phyloP scores from a whole-genome alignment of 2,797 vertebrate species.

The Muraenolepis orangiensis region DNA sequence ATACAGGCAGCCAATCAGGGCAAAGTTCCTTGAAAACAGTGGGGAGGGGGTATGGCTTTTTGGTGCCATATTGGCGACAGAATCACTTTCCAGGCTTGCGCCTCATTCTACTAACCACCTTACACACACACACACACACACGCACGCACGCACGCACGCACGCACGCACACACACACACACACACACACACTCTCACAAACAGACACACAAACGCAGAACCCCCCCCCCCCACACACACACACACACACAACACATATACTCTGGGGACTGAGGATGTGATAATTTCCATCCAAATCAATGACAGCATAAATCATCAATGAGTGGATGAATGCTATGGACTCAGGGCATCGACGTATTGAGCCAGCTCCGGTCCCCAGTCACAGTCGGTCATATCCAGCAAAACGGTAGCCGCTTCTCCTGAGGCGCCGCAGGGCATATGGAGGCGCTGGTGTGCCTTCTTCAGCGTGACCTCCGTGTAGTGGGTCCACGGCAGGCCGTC shows the following conservation, averaged over 20 bases:
- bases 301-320: too few relatives aligned
- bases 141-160: neutral
- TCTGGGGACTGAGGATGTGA: neutral
- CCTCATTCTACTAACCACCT: neutral
- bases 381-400: too few relatives aligned
- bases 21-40: constrained; percentile 34
- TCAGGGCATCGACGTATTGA: too few relatives aligned
- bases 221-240: neutral
- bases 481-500: too few relatives aligned
- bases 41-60: constrained; percentile 19
- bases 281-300: too few relatives aligned
- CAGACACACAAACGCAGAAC: neutral
- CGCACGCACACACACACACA: constrained; percentile 3
- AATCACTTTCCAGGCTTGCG: constrained; percentile 19
- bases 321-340: too few relatives aligned
- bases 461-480: too few relatives aligned
- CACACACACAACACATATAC: neutral
- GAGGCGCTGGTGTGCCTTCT: too few relatives aligned
- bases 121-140: neutral
- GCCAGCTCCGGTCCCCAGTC: too few relatives aligned
- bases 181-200: neutral
- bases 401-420: too few relatives aligned
- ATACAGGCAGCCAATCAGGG: constrained; percentile 8
- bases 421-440: too few relatives aligned
- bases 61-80: constrained; percentile 13